phyloP scores from a whole-genome alignment of 2,888 invertebrate genomes.

The Mactromeris polynyma region DNA sequence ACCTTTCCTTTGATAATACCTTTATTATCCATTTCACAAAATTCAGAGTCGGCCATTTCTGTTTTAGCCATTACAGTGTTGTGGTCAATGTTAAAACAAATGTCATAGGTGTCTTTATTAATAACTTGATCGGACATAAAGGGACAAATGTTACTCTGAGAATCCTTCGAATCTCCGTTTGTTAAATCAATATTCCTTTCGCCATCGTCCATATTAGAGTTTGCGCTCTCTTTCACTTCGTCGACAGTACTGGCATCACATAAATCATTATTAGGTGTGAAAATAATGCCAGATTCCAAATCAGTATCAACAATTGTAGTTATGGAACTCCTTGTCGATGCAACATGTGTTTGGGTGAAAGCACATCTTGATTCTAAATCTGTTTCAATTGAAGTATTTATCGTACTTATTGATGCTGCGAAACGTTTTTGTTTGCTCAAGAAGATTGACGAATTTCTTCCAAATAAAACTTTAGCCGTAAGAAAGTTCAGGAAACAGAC shows the following conservation, averaged over 20 bases:
- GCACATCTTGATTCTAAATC: neutral
- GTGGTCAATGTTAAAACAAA: neutral
- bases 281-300: neutral
- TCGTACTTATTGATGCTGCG: neutral
- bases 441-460: constrained; percentile 11
- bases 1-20: neutral
- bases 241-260: neutral
- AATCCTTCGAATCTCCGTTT: neutral
- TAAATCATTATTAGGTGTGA: neutral
- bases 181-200: neutral
- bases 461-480: constrained; percentile 52
- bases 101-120: neutral
- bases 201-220: neutral
- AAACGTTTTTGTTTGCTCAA: neutral
- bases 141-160: neutral
- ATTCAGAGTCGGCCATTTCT: neutral
- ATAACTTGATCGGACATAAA: neutral
- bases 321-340: neutral
- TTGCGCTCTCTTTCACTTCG: neutral
- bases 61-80: neutral
- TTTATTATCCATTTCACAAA: no score
- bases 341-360: neutral
- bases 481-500: constrained; percentile 47
- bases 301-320: neutral
- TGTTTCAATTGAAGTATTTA: neutral